Evolutionary conservation across 2,113 vertebrate genomes (phyloP).

Genomic region (Nothocercus julius): DNA sequence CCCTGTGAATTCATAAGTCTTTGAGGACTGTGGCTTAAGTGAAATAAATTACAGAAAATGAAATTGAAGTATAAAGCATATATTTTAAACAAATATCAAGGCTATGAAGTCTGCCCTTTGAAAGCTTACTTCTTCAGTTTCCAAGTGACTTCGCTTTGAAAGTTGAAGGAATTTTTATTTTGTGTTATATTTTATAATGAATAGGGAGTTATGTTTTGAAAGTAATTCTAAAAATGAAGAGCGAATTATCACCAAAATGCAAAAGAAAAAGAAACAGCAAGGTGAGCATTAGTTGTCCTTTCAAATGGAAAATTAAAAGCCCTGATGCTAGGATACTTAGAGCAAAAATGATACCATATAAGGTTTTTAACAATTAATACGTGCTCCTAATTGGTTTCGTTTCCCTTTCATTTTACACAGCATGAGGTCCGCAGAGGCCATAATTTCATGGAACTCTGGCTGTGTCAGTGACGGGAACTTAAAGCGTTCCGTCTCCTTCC

Average conservation of each 20-base stretch:
- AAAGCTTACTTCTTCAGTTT: slow-evolving; percentile 34
- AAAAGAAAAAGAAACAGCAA: background rate
- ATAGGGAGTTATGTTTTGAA: slow-evolving; percentile 33
- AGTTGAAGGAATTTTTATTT: slow-evolving; percentile 20
- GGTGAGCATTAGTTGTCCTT: slow-evolving; percentile 20
- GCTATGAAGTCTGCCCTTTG: slow-evolving; percentile 12
- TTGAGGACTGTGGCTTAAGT: background rate
- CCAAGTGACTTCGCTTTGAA: slow-evolving; percentile 25
- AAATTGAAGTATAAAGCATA: slow-evolving; percentile 27
- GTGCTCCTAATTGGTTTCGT: slow-evolving; percentile 12
- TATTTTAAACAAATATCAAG: slow-evolving; percentile 46
- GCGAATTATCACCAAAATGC: background rate
- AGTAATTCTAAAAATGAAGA: slow-evolving; percentile 17
- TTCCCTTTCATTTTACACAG: slow-evolving; percentile 12
- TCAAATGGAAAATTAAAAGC: slow-evolving; percentile 45
- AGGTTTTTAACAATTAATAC: slow-evolving; percentile 31
- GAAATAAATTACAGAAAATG: slow-evolving; percentile 15
- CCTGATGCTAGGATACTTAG: background rate
- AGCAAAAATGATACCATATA: background rate
- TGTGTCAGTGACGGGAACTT: background rate
- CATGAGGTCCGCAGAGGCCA: background rate
- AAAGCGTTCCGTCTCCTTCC: background rate
- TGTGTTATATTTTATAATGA: background rate
- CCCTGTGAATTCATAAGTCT: slow-evolving; percentile 11
- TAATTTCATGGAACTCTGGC: background rate